Conservation (phyloP, 2,888 invertebrate genomes). For the Caenorhabditis sp. region DNA sequence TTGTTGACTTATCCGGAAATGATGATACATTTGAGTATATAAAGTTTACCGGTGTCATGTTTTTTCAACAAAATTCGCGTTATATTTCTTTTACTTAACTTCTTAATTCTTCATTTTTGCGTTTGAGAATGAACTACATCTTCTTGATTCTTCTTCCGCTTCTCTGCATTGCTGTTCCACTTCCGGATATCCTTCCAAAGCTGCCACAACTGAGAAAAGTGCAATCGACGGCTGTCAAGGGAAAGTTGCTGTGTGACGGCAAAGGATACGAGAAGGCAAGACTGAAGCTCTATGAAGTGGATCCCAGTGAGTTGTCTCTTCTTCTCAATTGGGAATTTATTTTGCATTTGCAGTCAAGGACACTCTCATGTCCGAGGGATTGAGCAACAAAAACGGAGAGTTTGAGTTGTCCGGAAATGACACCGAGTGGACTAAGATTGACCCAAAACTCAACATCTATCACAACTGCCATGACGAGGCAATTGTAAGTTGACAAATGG, state of each 20-base stretch:
- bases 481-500: slow-evolving; percentile 35
- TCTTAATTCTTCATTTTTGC: background rate
- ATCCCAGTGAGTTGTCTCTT: slow-evolving; percentile 67
- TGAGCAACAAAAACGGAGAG: slow-evolving; percentile 72
- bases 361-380: slow-evolving; percentile 77
- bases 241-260: slow-evolving; percentile 77
- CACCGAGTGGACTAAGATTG: slow-evolving; percentile 71
- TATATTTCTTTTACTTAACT: too few relatives aligned
- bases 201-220: slow-evolving; percentile 64
- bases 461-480: slow-evolving; percentile 79
- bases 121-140: slow-evolving; percentile 52
- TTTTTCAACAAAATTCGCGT: too few relatives aligned
- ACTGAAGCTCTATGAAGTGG: slow-evolving; percentile 78
- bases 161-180: slow-evolving; percentile 47
- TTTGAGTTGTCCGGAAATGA: slow-evolving; percentile 74
- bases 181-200: slow-evolving; percentile 60
- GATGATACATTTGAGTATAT: background rate
- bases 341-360: slow-evolving; percentile 68
- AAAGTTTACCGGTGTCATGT: too few relatives aligned
- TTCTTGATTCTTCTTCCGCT: slow-evolving; percentile 38
- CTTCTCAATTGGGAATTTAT: background rate
- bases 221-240: slow-evolving; percentile 77
- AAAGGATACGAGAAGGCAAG: slow-evolving; percentile 79
- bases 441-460: slow-evolving; percentile 77
- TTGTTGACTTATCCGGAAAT: background rate